Evolutionary conservation across 1,140 invertebrate genomes (phyloP).

Genomic region (Tetramorium parvispinum): DNA sequence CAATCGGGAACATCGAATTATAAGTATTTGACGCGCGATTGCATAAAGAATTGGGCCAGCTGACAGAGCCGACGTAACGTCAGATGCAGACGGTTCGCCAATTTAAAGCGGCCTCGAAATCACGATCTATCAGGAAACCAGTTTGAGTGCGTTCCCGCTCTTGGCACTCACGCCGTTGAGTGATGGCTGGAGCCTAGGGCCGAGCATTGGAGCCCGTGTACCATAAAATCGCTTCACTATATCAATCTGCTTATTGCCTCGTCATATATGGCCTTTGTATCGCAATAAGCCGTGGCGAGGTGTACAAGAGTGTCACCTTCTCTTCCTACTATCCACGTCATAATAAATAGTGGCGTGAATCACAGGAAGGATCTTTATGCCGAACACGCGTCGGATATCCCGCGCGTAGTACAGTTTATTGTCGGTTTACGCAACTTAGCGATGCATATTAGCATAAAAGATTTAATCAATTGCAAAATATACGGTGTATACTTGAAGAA

Average conservation of each 20-base stretch:
- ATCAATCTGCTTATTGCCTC: conserved; percentile 73
- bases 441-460: conserved; percentile 27
- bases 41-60: conserved; percentile 72
- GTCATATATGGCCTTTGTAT: conserved; percentile 50
- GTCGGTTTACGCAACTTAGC: conserved; percentile 27
- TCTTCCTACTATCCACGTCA: conserved; percentile 22
- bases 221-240: conserved; percentile 72
- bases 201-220: conserved; percentile 68
- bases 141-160: conserved; percentile 43
- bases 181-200: conserved; percentile 69
- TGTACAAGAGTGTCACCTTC: conserved; percentile 50
- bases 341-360: conserved; percentile 56
- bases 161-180: conserved; percentile 50
- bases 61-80: conserved; percentile 62
- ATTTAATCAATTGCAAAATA: conserved; percentile 35
- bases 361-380: conserved; percentile 34
- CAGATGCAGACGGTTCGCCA: conserved; percentile 55
- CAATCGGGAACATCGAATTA: conserved; percentile 53
- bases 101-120: conserved; percentile 65
- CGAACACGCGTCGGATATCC: conserved; percentile 20
- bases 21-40: conserved; percentile 62
- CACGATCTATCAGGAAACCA: conserved; percentile 63
- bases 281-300: conserved; percentile 45
- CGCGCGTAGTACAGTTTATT: background rate
- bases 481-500: background rate